Evolutionary conservation across 1,140 invertebrate genomes (phyloP), one percentile per base, ranked within the genome.

Genomic region (Pseudomyrmex flavicornis): DNA sequence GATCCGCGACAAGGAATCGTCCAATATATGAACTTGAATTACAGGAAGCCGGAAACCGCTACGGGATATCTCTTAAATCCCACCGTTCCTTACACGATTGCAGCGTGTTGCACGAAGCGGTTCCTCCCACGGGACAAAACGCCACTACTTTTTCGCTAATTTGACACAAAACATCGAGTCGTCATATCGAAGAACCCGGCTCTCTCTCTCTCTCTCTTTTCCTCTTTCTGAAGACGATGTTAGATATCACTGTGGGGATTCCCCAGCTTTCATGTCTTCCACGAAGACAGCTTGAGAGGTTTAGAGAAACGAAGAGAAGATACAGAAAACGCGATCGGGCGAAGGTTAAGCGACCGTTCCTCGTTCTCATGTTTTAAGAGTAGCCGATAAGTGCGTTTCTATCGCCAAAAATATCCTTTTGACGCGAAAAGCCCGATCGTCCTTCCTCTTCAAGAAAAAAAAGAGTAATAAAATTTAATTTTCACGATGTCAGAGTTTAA

Each of bases 111-210:
- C 85, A 83, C 76, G 82, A 87, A 88, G 70, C 83, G 65, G 73
- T 66, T 54, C 46, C 74, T 83, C 88, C 88, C 82, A 46, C 76
- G 85, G 88, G 85, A 86, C 82, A 46, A 63, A 59, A 89, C 80
- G 88, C 87, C 85, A 83, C 82, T 87, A 83, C 88, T 89, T 89
- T 86, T 89, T 89, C 88, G 75, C 70, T 89, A 89, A 89, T 89
- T 89, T 89, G 88, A 89, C 88, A 85, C 87, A 88, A 86, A 89
- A 89, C 88, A 88, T 89, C 88, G 87, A 84, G 74, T 83, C 75
- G 46, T 59, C 74, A 59, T 86, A 86, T 85, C 74, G 88, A 63
- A 15, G 17, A 63, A 75, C 73, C 61, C 26, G 56, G 20, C 1
- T n/a, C 74, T 50, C 12, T 65, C n/a, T 61, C 56, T 74, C 0